phyloP scores from a whole-genome alignment of 2,888 invertebrate species.

The Siphlonurus alternatus region DNA sequence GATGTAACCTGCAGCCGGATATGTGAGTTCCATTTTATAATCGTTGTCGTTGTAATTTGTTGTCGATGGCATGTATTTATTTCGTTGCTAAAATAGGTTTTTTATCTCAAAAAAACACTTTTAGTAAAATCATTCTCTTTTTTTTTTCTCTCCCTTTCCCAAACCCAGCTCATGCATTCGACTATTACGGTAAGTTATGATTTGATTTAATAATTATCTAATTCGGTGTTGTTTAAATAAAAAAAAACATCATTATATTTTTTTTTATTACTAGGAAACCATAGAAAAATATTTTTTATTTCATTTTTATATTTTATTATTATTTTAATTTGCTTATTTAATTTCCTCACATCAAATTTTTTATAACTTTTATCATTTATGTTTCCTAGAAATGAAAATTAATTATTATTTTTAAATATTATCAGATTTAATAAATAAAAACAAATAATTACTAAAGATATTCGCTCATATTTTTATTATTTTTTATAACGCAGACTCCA shows the following conservation, averaged over 20 bases:
- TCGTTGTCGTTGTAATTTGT: background rate
- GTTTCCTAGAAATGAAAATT: background rate
- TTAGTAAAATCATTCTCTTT: constrained; percentile 11
- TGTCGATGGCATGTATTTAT: background rate
- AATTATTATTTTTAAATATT: too few relatives aligned
- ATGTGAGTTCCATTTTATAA: background rate
- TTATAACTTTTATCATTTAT: background rate
- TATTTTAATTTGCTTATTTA: background rate
- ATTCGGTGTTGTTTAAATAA: background rate
- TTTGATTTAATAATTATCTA: constrained; percentile 37
- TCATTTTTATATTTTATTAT: background rate
- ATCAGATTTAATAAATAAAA: too few relatives aligned
- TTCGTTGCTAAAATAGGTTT: background rate
- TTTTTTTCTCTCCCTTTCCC: constrained; percentile 27
- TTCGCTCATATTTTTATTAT: background rate
- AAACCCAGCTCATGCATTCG: constrained; percentile 80
- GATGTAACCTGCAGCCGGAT: constrained; percentile 3
- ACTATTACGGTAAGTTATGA: constrained; percentile 97
- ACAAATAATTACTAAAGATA: background rate
- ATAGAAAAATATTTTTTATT: background rate
- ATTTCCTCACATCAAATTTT: too few relatives aligned
- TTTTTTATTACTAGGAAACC: background rate
- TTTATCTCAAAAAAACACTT: background rate
- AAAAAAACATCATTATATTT: background rate
- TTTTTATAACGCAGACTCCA: background rate